Conservation (phyloP, 2,797 vertebrate genomes). For the Leptatherina wallacei region DNA sequence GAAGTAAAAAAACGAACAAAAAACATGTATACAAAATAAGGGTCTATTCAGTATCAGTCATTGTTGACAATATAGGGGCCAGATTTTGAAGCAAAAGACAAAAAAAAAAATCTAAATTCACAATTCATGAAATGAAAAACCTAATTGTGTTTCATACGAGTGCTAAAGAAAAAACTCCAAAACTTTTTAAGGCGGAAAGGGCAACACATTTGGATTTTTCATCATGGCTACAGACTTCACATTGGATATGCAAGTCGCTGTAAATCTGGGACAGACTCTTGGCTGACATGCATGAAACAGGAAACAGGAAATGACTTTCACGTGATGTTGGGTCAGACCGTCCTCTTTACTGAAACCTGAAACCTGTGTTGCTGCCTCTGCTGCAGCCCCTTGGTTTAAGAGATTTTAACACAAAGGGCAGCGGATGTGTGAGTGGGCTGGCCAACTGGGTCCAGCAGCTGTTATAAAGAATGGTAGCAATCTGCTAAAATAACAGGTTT, state of each 20-base stretch:
- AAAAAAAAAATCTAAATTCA: too few relatives aligned
- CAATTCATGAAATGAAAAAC: background rate
- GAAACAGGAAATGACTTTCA: conserved; percentile 68
- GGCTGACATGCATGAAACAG: conserved; percentile 40
- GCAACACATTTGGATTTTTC: background rate
- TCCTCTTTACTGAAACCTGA: conserved; percentile 71
- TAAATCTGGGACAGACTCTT: conserved; percentile 31
- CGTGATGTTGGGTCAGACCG: conserved; percentile 49
- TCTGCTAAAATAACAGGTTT: conserved; percentile 55
- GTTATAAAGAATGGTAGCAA: conserved; percentile 46
- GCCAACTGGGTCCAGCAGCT: conserved; percentile 49
- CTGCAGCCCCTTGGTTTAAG: conserved; percentile 61
- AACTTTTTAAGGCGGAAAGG: background rate
- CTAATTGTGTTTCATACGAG: background rate
- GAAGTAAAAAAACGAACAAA: too few relatives aligned
- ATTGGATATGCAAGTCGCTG: conserved; percentile 19
- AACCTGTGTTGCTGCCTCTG: conserved; percentile 48
- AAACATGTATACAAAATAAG: background rate
- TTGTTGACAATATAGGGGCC: background rate
- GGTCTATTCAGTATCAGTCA: background rate
- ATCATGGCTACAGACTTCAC: conserved; percentile 29
- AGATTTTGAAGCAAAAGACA: background rate
- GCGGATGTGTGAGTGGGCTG: conserved; percentile 43
- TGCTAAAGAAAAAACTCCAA: too few relatives aligned
- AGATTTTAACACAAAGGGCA: conserved; percentile 64